A percentile compares a stretch with the other conserved stretches of the same genome.
Evolutionary conservation across 1,140 invertebrate species (phyloP).

Genomic region (Lasioglossum albipes): DNA sequence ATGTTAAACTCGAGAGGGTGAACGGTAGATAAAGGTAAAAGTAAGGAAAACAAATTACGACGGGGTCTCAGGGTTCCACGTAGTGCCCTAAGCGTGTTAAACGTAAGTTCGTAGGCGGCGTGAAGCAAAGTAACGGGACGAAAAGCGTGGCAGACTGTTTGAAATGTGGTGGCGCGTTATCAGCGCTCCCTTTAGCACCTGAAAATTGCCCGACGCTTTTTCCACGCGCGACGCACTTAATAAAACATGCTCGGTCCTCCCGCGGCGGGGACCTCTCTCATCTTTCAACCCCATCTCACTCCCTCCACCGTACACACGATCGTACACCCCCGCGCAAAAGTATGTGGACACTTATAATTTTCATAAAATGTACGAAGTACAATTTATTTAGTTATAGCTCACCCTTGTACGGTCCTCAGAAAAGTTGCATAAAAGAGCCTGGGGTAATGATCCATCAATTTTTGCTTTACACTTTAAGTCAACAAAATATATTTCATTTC

Average conservation of each 20-base stretch:
- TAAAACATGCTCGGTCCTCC: conserved; percentile 71
- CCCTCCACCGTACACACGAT: conserved; percentile 42
- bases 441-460: too few species aligned
- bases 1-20: not conserved
- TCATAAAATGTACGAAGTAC: too few species aligned
- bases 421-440: too few species aligned
- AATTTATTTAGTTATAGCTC: too few species aligned
- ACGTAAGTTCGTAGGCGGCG: conserved; percentile 18
- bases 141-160: conserved; percentile 71
- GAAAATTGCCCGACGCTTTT: conserved; percentile 75
- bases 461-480: too few species aligned
- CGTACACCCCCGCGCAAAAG: not conserved
- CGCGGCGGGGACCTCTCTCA: conserved; percentile 48
- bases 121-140: conserved; percentile 56
- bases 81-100: conserved; percentile 1
- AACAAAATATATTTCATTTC: too few species aligned
- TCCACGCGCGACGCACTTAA: conserved; percentile 74
- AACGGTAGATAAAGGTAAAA: not conserved
- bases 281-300: conserved; percentile 45
- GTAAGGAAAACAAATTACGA: conserved; percentile 13
- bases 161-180: conserved; percentile 72
- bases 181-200: conserved; percentile 73
- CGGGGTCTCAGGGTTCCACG: not conserved
- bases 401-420: too few species aligned
- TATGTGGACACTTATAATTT: too few species aligned